phyloP scores from a whole-genome alignment of 2,797 vertebrate species.

The Pipistrellus pipistrellus region DNA sequence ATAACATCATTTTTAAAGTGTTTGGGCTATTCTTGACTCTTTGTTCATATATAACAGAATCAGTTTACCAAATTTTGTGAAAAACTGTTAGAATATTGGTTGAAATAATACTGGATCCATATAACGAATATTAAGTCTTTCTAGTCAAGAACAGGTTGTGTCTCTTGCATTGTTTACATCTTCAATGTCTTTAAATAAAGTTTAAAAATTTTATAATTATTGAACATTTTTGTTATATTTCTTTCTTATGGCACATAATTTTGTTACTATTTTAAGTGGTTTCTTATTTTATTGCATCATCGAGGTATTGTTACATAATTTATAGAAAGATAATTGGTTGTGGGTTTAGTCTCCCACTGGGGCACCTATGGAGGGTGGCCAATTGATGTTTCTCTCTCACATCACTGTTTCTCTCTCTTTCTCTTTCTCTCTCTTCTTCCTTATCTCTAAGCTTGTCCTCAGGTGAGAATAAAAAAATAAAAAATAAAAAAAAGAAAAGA shows the following conservation, averaged over 20 bases:
- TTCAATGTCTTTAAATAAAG: background rate
- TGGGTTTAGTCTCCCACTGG: too few relatives aligned
- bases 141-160: background rate
- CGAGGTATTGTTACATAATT: background rate
- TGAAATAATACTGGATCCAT: background rate
- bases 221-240: background rate
- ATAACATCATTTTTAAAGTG: slow-evolving; percentile 5
- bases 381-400: too few relatives aligned
- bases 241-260: background rate
- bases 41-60: slow-evolving; percentile 4
- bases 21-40: background rate
- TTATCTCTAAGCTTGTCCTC: too few relatives aligned
- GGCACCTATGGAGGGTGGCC: too few relatives aligned
- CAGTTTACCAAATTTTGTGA: background rate
- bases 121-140: slow-evolving; percentile 6
- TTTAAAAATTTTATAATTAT: slow-evolving; percentile 17
- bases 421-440: too few relatives aligned
- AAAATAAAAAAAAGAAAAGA: background rate
- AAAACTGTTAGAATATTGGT: background rate
- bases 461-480: too few relatives aligned
- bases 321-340: background rate
- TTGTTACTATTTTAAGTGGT: background rate
- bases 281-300: background rate
- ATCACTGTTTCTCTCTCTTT: too few relatives aligned
- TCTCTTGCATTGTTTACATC: slow-evolving; percentile 18